These are phyloP conservation scores for Sebastes kiyomatsui DNA, from an alignment of 2,797 vertebrate species.

Conservation along the genomic window DNA sequence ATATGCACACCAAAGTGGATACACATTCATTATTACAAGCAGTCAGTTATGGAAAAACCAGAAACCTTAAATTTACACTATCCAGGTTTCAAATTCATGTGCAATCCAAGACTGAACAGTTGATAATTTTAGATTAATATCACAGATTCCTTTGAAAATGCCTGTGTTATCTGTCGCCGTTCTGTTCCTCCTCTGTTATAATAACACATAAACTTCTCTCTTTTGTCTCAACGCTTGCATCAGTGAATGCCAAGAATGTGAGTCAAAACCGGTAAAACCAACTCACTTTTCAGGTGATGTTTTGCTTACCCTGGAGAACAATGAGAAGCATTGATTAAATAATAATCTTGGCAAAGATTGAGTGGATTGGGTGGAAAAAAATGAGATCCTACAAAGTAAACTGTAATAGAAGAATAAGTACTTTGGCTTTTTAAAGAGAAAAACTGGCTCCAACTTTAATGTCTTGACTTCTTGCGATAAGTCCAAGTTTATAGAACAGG, in stretches of 20 bases:
- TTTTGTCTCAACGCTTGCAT: neutral
- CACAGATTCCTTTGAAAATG: neutral
- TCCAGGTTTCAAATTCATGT: neutral
- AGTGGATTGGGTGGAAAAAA: neutral
- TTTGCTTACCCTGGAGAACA: conserved; percentile 6
- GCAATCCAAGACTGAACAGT: neutral
- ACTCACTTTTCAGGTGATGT: neutral
- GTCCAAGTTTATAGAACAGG: neutral
- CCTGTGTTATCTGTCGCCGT: neutral
- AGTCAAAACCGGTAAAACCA: neutral
- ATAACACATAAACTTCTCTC: neutral
- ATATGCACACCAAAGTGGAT: neutral
- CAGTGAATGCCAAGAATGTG: neutral
- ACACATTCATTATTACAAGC: neutral
- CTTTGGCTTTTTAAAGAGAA: neutral
- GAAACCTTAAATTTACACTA: neutral
- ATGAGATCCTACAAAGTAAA: neutral
- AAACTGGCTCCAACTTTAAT: neutral
- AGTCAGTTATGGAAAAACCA: neutral
- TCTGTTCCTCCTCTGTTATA: neutral
- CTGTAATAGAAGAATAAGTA: neutral
- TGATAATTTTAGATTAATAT: too few relatives aligned
- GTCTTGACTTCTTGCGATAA: conserved; percentile 8
- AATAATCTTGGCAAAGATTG: neutral
- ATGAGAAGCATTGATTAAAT: neutral